phyloP scores from a whole-genome alignment of 2,113 vertebrate species.

The Sminthopsis crassicaudata region DNA sequence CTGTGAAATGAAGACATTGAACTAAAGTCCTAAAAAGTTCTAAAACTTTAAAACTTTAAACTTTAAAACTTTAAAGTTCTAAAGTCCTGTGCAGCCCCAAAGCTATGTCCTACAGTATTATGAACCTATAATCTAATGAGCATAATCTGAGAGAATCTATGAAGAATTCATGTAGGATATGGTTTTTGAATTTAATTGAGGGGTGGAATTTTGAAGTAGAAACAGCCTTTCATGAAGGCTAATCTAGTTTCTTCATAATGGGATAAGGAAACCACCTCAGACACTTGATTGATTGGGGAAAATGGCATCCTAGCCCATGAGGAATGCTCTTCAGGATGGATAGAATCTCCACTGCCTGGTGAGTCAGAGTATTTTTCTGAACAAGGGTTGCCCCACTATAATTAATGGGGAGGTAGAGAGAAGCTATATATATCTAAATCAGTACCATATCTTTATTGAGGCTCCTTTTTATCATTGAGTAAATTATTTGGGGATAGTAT shows the following conservation, averaged over 20 bases:
- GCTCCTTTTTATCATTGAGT: background rate
- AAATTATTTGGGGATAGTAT: background rate
- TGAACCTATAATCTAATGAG: background rate
- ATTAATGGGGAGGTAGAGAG: background rate
- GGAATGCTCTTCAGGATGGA: background rate
- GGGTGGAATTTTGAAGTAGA: background rate
- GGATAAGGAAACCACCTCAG: background rate
- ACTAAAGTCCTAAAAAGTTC: too few relatives aligned
- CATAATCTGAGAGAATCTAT: background rate
- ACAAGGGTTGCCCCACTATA: background rate
- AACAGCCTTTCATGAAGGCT: background rate
- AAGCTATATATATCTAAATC: background rate
- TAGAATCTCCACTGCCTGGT: background rate
- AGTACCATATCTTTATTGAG: background rate
- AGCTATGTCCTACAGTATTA: background rate
- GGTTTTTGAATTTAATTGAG: background rate
- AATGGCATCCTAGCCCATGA: background rate
- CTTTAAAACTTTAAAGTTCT: too few relatives aligned
- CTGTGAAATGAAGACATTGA: background rate
- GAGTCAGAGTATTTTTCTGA: background rate
- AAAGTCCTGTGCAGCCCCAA: background rate
- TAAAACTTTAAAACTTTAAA: too few relatives aligned
- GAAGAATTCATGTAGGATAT: background rate
- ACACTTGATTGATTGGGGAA: background rate
- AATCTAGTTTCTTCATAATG: background rate